Percentiles rank a stretch among this genome's conserved stretches.
phyloP scores from a whole-genome alignment of 2,113 vertebrate species.

The Atractosteus spatula region DNA sequence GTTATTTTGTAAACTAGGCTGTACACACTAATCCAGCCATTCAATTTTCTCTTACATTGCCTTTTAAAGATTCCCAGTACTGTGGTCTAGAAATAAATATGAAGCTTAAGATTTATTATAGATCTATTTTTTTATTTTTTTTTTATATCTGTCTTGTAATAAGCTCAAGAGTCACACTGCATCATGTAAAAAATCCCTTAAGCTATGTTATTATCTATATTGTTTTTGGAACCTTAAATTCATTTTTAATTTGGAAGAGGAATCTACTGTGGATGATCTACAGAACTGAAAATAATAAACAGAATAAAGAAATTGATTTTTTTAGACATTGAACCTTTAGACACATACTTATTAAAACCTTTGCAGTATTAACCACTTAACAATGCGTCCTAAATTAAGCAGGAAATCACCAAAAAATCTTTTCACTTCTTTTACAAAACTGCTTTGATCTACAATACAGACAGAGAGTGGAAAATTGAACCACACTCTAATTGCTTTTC shows the following conservation, averaged over 20 bases:
- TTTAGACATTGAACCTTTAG: constrained; percentile 23
- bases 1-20: no score
- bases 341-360: constrained; percentile 28
- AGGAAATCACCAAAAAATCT: constrained; percentile 31
- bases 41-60: no score
- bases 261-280: not conserved
- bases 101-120: no score
- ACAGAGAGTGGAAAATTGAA: constrained; percentile 85
- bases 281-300: not conserved
- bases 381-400: constrained; percentile 30
- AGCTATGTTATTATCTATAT: constrained; percentile 2
- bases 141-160: no score
- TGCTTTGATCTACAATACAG: constrained; percentile 83
- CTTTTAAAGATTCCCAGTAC: no score
- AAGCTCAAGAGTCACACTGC: not conserved
- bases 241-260: constrained; percentile 8
- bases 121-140: no score
- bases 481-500: constrained; percentile 86
- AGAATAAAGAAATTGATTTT: constrained; percentile 23
- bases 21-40: no score
- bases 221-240: constrained; percentile 11
- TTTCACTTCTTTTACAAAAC: constrained; percentile 52
- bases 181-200: constrained; percentile 2
- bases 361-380: constrained; percentile 29
- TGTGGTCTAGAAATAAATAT: no score